Base-by-base conservation (phyloP, 2,888 invertebrate genomes). In the Trachelus tabidus region DNA sequence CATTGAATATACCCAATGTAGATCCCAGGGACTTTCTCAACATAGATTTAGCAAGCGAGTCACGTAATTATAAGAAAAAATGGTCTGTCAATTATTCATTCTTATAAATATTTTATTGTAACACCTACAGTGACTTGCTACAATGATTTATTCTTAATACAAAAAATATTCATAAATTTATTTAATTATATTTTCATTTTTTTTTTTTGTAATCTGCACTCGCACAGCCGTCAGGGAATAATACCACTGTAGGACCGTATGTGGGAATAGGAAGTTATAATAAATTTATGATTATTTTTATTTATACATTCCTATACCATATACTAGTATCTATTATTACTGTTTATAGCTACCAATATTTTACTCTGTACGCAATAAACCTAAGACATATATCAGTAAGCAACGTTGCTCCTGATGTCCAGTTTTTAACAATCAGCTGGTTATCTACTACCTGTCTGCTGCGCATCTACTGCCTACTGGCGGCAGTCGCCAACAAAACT, bases 341-440 rank as follows among this genome's bases (percentile, higher is more conserved):
- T 23, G 56, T 0, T 56, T 56, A 23, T 56, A 56, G 9, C 56
- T 56, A 56, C 81, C 83, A 82, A 85, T 84, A 85, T 81, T 83
- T 82, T 80, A 82, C 77, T 56, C 23, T 77, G 75, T 76, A 75
- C 79, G 81, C 85, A 84, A 85, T 85, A 84, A 84, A 83, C 84
- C 85, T 85, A 83, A 83, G 83, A 81, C 77, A 76, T 79, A 81
- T 85, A 86, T 86, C 85, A 86, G 83, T 80, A 82, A 79, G 79
- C 81, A 79, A 82, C 80, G 79, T 81, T 75, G 79, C 79, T 74
- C 81, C 76, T 80, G 79, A 77, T 79, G 79, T 81, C 79, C 78
- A 79, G 81, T 79, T 85, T 84, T 82, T 83, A 78, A 78, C 68
- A 68, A 34, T 71, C 56, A 56, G 23, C 23, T 23, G 23, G 56